Evolutionary conservation across 2,797 vertebrate species (phyloP).

Genomic region (Hipposideros larvatus): DNA sequence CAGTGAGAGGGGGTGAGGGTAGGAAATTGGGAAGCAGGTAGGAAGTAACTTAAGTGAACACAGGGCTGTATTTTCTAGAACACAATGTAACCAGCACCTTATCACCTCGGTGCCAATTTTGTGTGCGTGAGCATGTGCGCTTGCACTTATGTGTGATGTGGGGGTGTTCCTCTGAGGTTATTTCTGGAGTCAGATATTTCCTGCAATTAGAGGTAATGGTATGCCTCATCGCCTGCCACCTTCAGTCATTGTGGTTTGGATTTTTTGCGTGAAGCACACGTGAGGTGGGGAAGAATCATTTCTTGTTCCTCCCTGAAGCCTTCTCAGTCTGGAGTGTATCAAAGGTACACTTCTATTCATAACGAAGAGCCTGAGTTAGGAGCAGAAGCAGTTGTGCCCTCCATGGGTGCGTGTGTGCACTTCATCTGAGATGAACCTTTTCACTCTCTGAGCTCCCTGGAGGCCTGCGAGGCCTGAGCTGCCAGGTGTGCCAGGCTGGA

Average conservation of each 20-base stretch:
- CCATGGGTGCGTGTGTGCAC: background rate
- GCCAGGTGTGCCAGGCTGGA: background rate
- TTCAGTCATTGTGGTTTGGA: background rate
- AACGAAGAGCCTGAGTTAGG: no score
- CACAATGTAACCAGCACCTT: background rate
- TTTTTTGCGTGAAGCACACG: background rate
- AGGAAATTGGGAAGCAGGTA: background rate
- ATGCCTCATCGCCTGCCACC: background rate
- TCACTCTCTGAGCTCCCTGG: background rate
- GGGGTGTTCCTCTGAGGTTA: background rate
- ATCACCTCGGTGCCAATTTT: background rate
- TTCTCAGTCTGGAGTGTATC: background rate
- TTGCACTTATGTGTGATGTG: no score
- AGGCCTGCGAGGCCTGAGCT: background rate
- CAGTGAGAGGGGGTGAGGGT: background rate
- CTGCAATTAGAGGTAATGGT: background rate
- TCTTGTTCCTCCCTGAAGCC: background rate
- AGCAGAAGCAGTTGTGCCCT: background rate
- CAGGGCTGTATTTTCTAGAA: background rate
- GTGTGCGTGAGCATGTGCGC: background rate
- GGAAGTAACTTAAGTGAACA: background rate
- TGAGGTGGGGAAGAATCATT: background rate
- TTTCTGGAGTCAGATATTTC: background rate
- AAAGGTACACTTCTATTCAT: background rate
- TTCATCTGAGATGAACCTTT: background rate